Evolutionary conservation across 2,797 vertebrate species (phyloP), one percentile per base, ranked within the genome.

Genomic region (Gila robusta): DNA sequence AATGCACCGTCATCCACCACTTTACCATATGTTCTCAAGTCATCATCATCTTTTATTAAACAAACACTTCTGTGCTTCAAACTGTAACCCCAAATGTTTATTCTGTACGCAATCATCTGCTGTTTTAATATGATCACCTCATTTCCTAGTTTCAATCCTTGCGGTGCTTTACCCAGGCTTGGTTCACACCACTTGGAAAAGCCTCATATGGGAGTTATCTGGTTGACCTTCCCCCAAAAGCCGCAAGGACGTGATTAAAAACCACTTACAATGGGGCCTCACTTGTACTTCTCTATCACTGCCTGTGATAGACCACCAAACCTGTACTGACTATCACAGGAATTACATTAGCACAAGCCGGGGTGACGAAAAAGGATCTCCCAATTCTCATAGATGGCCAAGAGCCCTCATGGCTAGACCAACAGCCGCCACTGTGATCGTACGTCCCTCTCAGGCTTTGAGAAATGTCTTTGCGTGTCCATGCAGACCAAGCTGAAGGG

Each of bases 161-260:
- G 37, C 17, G 28, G 37, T 32, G 41, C 83, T 47, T 70, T 59
- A 52, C 41, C 16, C 39, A 41, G 9, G 49, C 67, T 72, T 72
- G 54, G 59, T 44, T 84, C 64, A 76, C 35, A 59, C 23, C 74
- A 70, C 74, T 81, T 35, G 32, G 49, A 56, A 32, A 64, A 79
- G 32, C 74, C 47, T 71, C 26, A 59, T 3, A 39, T 72, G 77
- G 12, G 6, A 79, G 2, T 66, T 81, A 84, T 86, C 86, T 88
- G 37, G 0, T 32, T 52, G 67, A 87, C 87, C 74, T 82, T 76
- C 19, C 32, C 17, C 54, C 78, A 52, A 74, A 83, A 74, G 35
- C 69, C 23, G 6, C 70, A 66, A 73, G 86, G 83, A 71, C 71
- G 54, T 79, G 84, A 87, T 89, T 91, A 84, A 84, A 83, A 79